Evolutionary conservation across 2,113 vertebrate species (phyloP).

Genomic region (Zosterops pallidus): DNA sequence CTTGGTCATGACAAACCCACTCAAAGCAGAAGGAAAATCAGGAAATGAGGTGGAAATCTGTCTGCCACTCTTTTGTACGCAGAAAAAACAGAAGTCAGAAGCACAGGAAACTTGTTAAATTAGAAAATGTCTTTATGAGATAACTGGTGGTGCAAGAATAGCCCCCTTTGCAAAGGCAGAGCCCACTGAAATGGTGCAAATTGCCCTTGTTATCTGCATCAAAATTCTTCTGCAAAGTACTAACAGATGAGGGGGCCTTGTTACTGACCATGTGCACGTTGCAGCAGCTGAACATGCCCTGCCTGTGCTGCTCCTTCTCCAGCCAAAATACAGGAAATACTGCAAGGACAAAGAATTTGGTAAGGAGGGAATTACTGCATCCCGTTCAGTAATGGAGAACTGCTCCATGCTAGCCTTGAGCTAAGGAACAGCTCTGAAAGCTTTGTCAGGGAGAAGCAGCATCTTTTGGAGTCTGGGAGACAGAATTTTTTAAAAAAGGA

Average conservation of each 20-base stretch:
- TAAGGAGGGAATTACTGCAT: not conserved
- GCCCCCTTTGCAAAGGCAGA: not conserved
- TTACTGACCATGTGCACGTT: not conserved
- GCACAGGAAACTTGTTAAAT: constrained; percentile 55
- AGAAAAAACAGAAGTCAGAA: constrained; percentile 15
- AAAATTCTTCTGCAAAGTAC: constrained; percentile 4
- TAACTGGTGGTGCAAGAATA: constrained; percentile 31
- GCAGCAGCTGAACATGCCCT: not conserved
- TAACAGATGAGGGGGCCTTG: not conserved
- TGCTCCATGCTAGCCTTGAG: not conserved
- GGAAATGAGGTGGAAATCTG: constrained; percentile 41
- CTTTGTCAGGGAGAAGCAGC: not conserved
- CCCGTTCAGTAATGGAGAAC: not conserved
- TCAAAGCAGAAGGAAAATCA: constrained; percentile 8
- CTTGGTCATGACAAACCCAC: not conserved
- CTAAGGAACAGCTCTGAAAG: not conserved
- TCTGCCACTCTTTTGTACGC: not conserved
- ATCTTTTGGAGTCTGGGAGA: not conserved
- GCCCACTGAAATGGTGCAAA: not conserved
- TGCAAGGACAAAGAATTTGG: not conserved
- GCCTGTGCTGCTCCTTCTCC: not conserved
- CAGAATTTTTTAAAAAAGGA: not conserved
- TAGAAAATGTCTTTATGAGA: constrained; percentile 63
- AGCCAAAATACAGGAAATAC: not conserved
- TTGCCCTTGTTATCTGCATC: not conserved